A percentile compares a stretch with the other conserved stretches of the same genome.
phyloP scores from a whole-genome alignment of 2,888 invertebrate species.

The Yponomeuta cagnagella region DNA sequence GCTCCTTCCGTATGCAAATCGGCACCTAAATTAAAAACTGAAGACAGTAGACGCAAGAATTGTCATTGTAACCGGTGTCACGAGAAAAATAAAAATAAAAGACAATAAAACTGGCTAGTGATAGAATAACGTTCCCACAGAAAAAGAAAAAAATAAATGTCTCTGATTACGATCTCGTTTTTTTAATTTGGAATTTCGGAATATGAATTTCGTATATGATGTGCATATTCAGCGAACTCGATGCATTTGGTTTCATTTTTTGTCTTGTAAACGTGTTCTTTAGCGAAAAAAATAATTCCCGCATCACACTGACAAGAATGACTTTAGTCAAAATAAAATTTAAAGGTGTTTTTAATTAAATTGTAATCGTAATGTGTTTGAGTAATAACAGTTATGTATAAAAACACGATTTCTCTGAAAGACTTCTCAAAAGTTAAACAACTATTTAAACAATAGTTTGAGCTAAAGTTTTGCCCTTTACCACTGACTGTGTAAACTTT shows the following conservation, averaged over 20 bases:
- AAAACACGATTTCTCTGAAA: too few relatives aligned
- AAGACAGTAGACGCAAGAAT: conserved; percentile 47
- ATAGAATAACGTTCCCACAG: conserved; percentile 46
- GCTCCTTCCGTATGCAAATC: conserved; percentile 24
- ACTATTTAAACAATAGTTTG: too few relatives aligned
- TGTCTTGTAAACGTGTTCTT: background rate
- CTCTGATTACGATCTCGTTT: conserved; percentile 23
- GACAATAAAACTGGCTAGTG: background rate
- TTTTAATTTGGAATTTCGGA: background rate
- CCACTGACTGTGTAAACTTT: too few relatives aligned
- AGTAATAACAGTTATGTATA: too few relatives aligned
- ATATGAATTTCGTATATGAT: background rate
- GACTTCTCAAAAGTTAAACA: too few relatives aligned
- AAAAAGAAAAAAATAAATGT: conserved; percentile 34
- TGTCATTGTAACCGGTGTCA: conserved; percentile 42
- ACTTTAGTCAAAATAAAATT: too few relatives aligned
- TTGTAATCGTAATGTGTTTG: too few relatives aligned
- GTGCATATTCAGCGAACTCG: background rate
- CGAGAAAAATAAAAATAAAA: conserved; percentile 6
- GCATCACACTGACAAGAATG: too few relatives aligned
- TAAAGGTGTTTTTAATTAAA: too few relatives aligned
- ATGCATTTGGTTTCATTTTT: background rate
- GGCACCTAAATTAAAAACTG: conserved; percentile 47
- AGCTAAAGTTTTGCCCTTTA: too few relatives aligned
- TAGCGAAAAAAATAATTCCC: too few relatives aligned